Evolutionary conservation across 2,797 vertebrate genomes (phyloP).

Genomic region (Sphaeramia orbicularis): DNA sequence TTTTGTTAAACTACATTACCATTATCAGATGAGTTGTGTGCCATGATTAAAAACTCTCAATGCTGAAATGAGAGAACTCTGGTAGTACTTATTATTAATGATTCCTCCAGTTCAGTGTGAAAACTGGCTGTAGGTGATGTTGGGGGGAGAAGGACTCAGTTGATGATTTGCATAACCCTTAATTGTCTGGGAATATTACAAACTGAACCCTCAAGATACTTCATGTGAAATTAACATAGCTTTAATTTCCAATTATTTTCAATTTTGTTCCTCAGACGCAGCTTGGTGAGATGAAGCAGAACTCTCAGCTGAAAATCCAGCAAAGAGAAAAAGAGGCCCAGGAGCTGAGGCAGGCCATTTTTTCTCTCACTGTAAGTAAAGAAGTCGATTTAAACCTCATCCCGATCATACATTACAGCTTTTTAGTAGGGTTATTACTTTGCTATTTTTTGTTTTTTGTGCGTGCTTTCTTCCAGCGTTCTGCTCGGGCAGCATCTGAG

Average conservation of each 20-base stretch:
- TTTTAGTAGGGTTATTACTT: neutral
- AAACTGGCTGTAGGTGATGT: no score
- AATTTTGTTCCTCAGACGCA: constrained; percentile 64
- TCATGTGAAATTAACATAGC: neutral
- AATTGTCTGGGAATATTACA: no score
- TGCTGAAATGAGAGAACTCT: no score
- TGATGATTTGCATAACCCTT: no score
- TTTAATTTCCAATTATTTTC: neutral
- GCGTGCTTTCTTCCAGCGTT: constrained; percentile 66
- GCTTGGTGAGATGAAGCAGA: constrained; percentile 75
- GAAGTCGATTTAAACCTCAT: neutral
- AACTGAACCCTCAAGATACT: neutral
- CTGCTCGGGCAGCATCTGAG: constrained; percentile 72
- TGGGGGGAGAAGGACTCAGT: no score
- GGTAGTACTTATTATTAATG: no score
- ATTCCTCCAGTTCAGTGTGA: no score
- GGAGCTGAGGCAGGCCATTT: constrained; percentile 81
- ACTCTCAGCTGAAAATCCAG: constrained; percentile 76
- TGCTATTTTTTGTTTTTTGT: neutral
- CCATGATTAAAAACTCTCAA: no score
- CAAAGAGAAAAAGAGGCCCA: constrained; percentile 79
- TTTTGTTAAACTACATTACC: no score
- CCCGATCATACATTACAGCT: neutral
- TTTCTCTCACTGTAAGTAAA: constrained; percentile 78
- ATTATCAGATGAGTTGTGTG: no score